These are phyloP conservation scores for Catalaphyllia jardinei DNA, from an alignment of 64 coral and sea anemone genomes.

Conservation along the genomic window DNA sequence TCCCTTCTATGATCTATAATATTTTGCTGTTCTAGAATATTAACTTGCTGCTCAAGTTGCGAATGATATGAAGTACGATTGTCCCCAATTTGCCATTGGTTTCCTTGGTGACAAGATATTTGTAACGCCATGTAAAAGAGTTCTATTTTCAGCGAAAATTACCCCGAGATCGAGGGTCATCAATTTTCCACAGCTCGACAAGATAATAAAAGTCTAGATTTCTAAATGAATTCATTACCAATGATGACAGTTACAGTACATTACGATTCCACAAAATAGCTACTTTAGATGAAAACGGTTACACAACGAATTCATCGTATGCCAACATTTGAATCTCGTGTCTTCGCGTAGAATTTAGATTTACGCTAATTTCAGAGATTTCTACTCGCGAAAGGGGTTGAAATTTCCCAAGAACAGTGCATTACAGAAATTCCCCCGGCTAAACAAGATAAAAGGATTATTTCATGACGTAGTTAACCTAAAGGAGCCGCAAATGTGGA, in stretches of 20 bases:
- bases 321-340: background rate
- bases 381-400: background rate
- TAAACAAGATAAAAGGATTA: constrained; percentile 59
- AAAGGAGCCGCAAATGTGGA: constrained; percentile 35
- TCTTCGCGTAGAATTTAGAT: background rate
- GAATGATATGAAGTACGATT: too few relatives aligned
- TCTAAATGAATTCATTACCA: background rate
- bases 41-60: too few relatives aligned
- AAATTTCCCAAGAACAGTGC: constrained; percentile 11
- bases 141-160: background rate
- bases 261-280: constrained; percentile 1
- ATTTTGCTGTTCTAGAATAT: too few relatives aligned
- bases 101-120: constrained; percentile 47
- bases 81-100: background rate
- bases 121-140: background rate
- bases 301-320: background rate
- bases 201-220: background rate
- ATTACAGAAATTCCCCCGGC: constrained; percentile 49
- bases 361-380: background rate
- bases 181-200: constrained; percentile 32
- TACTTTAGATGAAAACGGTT: background rate
- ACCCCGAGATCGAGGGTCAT: background rate
- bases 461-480: constrained; percentile 29
- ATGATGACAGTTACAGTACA: background rate
- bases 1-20: too few relatives aligned